These are phyloP conservation scores for Catajapyx aquilonaris DNA, from an alignment of 1,140 invertebrate species.

Conservation along the genomic window DNA sequence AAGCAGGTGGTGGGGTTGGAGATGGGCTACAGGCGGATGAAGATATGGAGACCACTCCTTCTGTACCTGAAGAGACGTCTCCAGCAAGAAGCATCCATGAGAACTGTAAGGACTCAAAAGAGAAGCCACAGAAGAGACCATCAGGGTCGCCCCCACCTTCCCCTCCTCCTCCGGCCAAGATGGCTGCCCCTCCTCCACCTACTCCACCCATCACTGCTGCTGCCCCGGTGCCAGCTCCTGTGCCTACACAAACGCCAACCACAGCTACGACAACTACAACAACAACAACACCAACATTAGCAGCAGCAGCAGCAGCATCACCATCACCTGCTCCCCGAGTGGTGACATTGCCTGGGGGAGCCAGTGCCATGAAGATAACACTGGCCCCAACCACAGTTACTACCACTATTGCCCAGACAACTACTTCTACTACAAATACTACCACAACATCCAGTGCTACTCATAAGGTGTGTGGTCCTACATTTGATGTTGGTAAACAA, in stretches of 20 bases:
- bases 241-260: background rate
- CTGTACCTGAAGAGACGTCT: too few relatives aligned
- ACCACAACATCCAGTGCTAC: too few relatives aligned
- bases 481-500: too few relatives aligned
- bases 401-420: too few relatives aligned
- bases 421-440: too few relatives aligned
- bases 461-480: too few relatives aligned
- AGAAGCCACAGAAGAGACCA: background rate
- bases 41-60: background rate
- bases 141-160: background rate
- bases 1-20: too few relatives aligned
- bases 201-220: background rate
- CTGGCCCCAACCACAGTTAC: too few relatives aligned
- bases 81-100: too few relatives aligned
- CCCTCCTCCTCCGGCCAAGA: background rate
- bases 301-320: too few relatives aligned
- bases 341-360: background rate
- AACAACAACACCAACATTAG: background rate
- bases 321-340: background rate
- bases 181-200: background rate
- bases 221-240: too few relatives aligned
- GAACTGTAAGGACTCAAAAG: too few relatives aligned
- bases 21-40: slow-evolving; percentile 5
- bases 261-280: background rate
- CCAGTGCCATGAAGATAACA: background rate